Base-by-base conservation (phyloP, 2,113 vertebrate genomes). In the Corydoras sp. region DNA sequence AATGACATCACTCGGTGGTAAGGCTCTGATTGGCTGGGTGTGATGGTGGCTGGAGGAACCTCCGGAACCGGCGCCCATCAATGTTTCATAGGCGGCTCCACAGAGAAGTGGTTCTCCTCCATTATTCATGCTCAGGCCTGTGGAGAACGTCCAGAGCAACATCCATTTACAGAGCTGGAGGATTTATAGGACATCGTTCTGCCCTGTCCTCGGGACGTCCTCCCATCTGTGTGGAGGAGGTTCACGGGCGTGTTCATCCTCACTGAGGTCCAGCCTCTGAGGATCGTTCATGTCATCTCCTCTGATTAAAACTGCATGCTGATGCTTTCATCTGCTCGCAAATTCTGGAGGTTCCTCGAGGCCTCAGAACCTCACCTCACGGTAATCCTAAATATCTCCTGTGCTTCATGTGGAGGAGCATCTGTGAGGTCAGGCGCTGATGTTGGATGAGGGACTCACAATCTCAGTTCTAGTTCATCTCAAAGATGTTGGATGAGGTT, bases 21-120 rank as follows among this genome's bases (percentile, higher is more conserved):
- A 80, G 82, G 85, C 85, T 87, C 84, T 85, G 85, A 85, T 86
- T 87, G 83, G 82, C 81, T 85, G 53, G 62, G 24, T 73, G 71
- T 67, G 32, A 78, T 62, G 31, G 63, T 74, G 58, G 60, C 78
- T 58, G 71, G 10, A 67, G 48, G 67, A 24, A 43, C 84, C 81
- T 87, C 82, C 80, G 65, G 83, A 82, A 83, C 83, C 63, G 67
- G 51, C 70, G 67, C 51, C 14, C 78, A 86, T 86, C 74, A 83
- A 87, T 85, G 82, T 82, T 87, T 85, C 68, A 87, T 83, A 78
- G 74, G 77, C 81, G 79, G 79, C 81, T 76, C 79, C 80, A 83
- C 84, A 68, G 72, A 81, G 78, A 80, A 79, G 61, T 68, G 74
- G 83, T 69, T 81, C 18, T 24, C 76, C 32, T 86, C 73, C 66